These are phyloP conservation scores for Cyaniris semiargus DNA, from an alignment of 2,888 invertebrate species.

Conservation along the genomic window DNA sequence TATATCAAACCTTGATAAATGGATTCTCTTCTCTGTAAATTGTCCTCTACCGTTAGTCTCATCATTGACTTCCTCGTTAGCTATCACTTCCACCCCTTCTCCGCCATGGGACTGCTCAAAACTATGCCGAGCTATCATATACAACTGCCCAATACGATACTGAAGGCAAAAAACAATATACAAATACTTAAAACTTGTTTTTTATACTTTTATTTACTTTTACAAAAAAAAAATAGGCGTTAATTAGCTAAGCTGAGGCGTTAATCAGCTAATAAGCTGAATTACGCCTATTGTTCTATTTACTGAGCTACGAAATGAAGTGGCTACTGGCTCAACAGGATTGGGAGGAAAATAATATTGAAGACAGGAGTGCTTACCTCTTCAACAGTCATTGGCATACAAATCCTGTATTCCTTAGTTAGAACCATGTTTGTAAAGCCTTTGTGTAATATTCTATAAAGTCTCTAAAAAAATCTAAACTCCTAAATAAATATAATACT, in stretches of 20 bases:
- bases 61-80: conserved; percentile 90
- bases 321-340: background rate
- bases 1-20: conserved; percentile 87
- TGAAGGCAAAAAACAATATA: conserved; percentile 60
- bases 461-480: background rate
- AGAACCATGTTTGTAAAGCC: conserved; percentile 83
- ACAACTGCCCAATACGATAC: conserved; percentile 95
- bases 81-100: conserved; percentile 95
- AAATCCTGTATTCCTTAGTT: conserved; percentile 93
- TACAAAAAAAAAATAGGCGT: background rate
- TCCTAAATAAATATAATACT: no score
- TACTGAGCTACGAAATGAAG: background rate
- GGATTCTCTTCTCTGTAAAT: conserved; percentile 94
- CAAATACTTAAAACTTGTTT: background rate
- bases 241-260: no score
- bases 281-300: background rate
- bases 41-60: conserved; percentile 90
- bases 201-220: background rate
- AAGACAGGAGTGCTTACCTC: conserved; percentile 83
- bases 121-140: conserved; percentile 97
- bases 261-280: no score
- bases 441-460: conserved; percentile 29
- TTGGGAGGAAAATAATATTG: conserved; percentile 6
- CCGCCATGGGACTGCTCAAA: conserved; percentile 93
- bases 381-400: conserved; percentile 95